phyloP scores from a whole-genome alignment of 2,113 vertebrate genomes.

The Dendrocopos noguchii region DNA sequence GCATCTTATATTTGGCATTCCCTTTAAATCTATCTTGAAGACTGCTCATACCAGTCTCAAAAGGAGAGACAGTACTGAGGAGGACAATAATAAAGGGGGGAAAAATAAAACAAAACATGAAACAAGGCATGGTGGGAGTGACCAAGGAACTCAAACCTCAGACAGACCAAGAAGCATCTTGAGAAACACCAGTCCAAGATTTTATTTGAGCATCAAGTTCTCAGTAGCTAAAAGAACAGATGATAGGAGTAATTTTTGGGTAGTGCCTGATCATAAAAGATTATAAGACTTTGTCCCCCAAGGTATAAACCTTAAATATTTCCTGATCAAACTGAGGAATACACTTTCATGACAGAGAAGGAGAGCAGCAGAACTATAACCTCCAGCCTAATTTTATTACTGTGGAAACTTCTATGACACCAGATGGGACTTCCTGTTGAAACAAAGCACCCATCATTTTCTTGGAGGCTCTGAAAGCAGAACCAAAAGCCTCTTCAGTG shows the following conservation, averaged over 20 bases:
- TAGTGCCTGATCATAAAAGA: neutral
- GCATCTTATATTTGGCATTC: neutral
- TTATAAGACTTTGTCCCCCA: neutral
- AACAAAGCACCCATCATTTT: neutral
- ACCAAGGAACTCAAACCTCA: neutral
- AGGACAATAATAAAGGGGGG: neutral
- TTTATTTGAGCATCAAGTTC: neutral
- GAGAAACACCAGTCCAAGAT: neutral
- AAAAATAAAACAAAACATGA: neutral
- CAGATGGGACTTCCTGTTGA: neutral
- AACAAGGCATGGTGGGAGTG: neutral
- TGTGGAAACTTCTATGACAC: neutral
- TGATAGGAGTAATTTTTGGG: neutral
- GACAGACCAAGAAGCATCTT: neutral
- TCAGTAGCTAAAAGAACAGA: neutral
- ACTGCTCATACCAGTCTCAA: too few species aligned
- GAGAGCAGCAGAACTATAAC: neutral
- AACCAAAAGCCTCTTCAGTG: neutral
- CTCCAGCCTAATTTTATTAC: neutral
- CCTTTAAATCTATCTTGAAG: neutral
- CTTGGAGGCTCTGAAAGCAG: neutral
- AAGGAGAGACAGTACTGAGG: neutral
- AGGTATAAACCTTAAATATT: neutral
- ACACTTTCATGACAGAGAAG: neutral
- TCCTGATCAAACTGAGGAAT: neutral